phyloP scores from a whole-genome alignment of 1,140 invertebrate genomes.

The Drosophila kepulauana region DNA sequence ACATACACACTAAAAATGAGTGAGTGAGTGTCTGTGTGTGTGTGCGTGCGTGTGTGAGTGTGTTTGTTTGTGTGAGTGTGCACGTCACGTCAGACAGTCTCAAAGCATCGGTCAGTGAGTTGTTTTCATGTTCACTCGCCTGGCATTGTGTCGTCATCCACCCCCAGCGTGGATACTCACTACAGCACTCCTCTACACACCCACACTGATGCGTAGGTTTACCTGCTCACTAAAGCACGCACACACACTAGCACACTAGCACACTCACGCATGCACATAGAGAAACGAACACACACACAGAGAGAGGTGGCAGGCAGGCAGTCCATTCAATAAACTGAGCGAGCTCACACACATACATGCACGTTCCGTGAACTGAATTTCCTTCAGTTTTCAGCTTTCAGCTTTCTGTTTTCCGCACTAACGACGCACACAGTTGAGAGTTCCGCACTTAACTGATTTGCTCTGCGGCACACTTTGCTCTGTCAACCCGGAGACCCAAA shows the following conservation, averaged over 20 bases:
- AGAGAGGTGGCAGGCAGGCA: slow-evolving; percentile 20
- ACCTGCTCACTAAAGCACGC: slow-evolving; percentile 34
- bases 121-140: slow-evolving; percentile 49
- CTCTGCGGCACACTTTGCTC: slow-evolving; percentile 2
- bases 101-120: slow-evolving; percentile 19
- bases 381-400: slow-evolving; percentile 48
- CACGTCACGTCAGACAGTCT: slow-evolving; percentile 42
- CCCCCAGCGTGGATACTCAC: slow-evolving; percentile 21
- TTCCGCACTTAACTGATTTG: slow-evolving; percentile 75
- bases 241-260: slow-evolving; percentile 4
- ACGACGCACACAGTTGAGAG: slow-evolving; percentile 79
- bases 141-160: slow-evolving; percentile 57
- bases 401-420: slow-evolving; percentile 66
- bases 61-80: slow-evolving; percentile 10
- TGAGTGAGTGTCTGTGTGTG: slow-evolving; percentile 18
- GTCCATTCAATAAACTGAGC: slow-evolving; percentile 15
- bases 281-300: slow-evolving; percentile 33
- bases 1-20: slow-evolving; percentile 10
- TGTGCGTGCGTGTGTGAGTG: slow-evolving; percentile 18
- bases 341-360: slow-evolving; percentile 68
- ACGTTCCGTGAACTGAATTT: slow-evolving; percentile 65
- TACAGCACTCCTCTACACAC: neutral
- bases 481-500: slow-evolving; percentile 18
- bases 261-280: slow-evolving; percentile 31
- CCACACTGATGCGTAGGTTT: slow-evolving; percentile 31